phyloP scores from a whole-genome alignment of 1,140 invertebrate genomes.

The Scaptomyza graminum region DNA sequence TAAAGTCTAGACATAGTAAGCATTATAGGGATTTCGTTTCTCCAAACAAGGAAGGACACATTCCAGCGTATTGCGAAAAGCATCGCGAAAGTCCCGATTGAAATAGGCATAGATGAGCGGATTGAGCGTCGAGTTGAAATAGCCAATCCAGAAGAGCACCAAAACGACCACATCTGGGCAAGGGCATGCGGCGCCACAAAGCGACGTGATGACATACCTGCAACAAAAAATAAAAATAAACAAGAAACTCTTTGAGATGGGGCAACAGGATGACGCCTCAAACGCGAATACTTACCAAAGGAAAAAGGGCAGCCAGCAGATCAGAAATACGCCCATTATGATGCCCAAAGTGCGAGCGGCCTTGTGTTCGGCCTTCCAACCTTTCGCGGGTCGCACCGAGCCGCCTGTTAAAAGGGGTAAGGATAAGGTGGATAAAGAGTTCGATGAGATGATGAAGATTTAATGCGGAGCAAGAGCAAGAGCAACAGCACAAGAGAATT shows the following conservation, averaged over 20 bases:
- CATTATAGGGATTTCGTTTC: constrained; percentile 84
- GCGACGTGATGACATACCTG: constrained; percentile 93
- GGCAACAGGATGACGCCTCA: not conserved
- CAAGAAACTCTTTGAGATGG: constrained; percentile 22
- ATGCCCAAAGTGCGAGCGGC: constrained; percentile 96
- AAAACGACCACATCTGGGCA: constrained; percentile 92
- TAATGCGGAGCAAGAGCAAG: not conserved
- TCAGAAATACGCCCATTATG: constrained; percentile 97
- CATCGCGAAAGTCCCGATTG: constrained; percentile 98
- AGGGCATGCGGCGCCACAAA: constrained; percentile 92
- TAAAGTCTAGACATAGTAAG: constrained; percentile 84
- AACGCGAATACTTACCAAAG: constrained; percentile 90
- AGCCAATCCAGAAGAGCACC: constrained; percentile 93
- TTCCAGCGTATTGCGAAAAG: constrained; percentile 96
- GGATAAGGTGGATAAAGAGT: constrained; percentile 52
- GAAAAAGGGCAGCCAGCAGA: constrained; percentile 99
- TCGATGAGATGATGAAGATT: constrained; percentile 19
- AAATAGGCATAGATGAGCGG: constrained; percentile 99
- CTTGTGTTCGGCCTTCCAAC: constrained; percentile 95
- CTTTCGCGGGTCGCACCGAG: constrained; percentile 89
- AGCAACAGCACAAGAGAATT: constrained; percentile 1
- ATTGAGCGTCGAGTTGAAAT: constrained; percentile 98
- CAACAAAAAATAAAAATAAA: not conserved
- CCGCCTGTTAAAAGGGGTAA: constrained; percentile 86
- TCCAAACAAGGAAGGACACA: constrained; percentile 90